Percentiles rank a stretch among this genome's conserved stretches.
phyloP scores from a whole-genome alignment of 2,797 vertebrate genomes.

The Neosilurus mollespiculum region DNA sequence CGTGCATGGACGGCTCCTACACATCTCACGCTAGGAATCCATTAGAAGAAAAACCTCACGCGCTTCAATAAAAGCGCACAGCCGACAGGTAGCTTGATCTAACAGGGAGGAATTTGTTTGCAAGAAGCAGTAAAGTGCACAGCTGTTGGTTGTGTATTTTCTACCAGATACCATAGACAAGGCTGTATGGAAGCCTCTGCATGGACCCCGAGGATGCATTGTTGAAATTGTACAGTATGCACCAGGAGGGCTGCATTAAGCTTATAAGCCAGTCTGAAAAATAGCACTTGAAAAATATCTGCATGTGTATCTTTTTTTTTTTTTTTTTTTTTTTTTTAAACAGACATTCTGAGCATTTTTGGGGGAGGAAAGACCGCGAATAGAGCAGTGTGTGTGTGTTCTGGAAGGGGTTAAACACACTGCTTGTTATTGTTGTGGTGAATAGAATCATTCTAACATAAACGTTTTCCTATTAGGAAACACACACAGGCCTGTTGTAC shows the following conservation, averaged over 20 bases:
- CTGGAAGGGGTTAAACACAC: no score
- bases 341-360: background rate
- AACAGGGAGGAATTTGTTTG: background rate
- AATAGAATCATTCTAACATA: background rate
- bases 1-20: no score
- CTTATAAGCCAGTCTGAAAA: no score
- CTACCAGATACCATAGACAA: background rate
- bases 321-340: background rate
- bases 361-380: slow-evolving; percentile 5
- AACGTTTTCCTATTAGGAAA: background rate
- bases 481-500: background rate
- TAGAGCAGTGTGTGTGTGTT: background rate
- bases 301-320: no score
- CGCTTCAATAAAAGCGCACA: background rate
- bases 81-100: background rate
- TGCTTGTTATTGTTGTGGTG: background rate
- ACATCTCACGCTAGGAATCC: background rate
- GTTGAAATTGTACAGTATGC: background rate
- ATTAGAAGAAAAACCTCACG: background rate
- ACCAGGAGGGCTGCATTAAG: background rate
- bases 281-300: no score
- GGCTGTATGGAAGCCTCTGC: background rate
- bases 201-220: background rate
- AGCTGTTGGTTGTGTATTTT: background rate
- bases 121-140: no score